Percentiles rank a stretch among this genome's conserved stretches.
phyloP scores from a whole-genome alignment of 1,140 invertebrate genomes.

The Panonychus citri region DNA sequence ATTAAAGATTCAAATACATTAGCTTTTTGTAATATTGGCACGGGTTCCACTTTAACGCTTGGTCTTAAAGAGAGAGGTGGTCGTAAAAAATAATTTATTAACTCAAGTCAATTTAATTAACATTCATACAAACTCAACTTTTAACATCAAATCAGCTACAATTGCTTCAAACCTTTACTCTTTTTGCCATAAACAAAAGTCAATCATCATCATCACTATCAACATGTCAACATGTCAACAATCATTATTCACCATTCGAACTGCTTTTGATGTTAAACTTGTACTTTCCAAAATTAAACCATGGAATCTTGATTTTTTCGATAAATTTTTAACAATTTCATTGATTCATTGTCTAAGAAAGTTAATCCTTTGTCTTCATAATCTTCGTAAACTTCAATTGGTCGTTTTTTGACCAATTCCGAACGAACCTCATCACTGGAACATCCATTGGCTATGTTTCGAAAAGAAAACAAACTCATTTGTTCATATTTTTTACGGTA shows the following conservation, averaged over 20 bases:
- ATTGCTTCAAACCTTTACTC: too few species aligned
- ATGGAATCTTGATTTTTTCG: background rate
- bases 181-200: too few species aligned
- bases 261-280: background rate
- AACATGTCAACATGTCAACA: too few species aligned
- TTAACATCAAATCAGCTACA: too few species aligned
- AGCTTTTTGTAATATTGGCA: conserved; percentile 81
- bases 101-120: too few species aligned
- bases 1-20: conserved; percentile 88
- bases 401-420: background rate
- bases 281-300: background rate
- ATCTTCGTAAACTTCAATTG: background rate
- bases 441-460: background rate
- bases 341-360: background rate
- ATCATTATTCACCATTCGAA: too few species aligned
- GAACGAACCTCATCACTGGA: background rate
- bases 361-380: background rate
- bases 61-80: conserved; percentile 93
- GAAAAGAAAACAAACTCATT: too few species aligned
- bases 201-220: too few species aligned
- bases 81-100: conserved; percentile 65
- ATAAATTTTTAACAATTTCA: background rate
- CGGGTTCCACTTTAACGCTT: conserved; percentile 57
- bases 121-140: too few species aligned
- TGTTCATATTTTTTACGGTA: too few species aligned